These are phyloP conservation scores for Melinaea marsaeus DNA, from an alignment of 2,888 invertebrate genomes.

Conservation along the genomic window DNA sequence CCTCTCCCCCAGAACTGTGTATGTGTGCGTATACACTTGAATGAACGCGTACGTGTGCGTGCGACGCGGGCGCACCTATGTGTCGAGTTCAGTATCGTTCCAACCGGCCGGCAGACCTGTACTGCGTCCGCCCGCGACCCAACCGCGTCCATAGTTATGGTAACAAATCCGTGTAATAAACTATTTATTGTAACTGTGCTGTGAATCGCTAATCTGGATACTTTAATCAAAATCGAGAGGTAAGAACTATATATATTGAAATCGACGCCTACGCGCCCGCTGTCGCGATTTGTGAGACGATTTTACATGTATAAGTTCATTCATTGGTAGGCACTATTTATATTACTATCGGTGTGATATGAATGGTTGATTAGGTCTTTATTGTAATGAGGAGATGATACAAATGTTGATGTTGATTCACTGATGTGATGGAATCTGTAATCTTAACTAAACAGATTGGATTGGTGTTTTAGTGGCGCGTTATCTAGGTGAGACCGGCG, in stretches of 20 bases:
- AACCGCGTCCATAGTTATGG: conserved; percentile 56
- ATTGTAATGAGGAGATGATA: conserved; percentile 44
- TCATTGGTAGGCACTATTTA: conserved; percentile 70
- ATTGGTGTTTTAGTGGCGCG: conserved; percentile 43
- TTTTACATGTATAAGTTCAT: conserved; percentile 76
- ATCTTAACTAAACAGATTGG: conserved; percentile 29
- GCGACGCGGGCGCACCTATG: conserved; percentile 60
- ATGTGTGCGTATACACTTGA: conserved; percentile 39
- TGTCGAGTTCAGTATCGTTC: conserved; percentile 52
- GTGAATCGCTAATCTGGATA: conserved; percentile 74
- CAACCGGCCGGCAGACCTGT: conserved; percentile 51
- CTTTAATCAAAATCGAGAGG: conserved; percentile 72
- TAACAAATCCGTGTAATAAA: conserved; percentile 59
- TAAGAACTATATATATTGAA: conserved; percentile 70
- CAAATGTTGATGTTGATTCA: conserved; percentile 52
- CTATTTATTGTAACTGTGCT: conserved; percentile 53
- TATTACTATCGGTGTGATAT: conserved; percentile 68
- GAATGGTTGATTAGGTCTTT: conserved; percentile 64
- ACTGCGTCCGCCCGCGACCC: conserved; percentile 44
- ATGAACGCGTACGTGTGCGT: conserved; percentile 63
- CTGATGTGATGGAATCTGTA: conserved; percentile 38
- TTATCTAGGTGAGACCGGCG: conserved; percentile 69
- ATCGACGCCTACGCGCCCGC: conserved; percentile 69
- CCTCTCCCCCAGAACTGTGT: conserved; percentile 54
- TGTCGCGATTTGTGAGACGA: conserved; percentile 75